Conservation (phyloP, 2,113 vertebrate genomes). For the Albula glossodonta region DNA sequence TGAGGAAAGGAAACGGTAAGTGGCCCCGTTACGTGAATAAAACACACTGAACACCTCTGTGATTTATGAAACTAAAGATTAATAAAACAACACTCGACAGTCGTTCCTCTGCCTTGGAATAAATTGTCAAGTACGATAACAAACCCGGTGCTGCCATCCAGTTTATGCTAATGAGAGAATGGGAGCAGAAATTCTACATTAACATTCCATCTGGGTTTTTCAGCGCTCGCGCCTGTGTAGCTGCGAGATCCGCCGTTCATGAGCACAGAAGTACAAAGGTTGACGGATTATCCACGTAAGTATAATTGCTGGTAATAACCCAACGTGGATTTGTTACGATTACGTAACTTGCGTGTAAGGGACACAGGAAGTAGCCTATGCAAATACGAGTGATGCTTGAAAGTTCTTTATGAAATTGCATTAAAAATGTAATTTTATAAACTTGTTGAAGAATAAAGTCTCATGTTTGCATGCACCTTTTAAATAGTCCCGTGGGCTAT, state of each 20-base stretch:
- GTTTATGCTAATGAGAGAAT: constrained; percentile 6
- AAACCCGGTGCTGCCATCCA: not conserved
- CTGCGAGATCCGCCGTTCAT: not conserved
- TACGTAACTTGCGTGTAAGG: not conserved
- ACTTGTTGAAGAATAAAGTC: not conserved
- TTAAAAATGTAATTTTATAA: not conserved
- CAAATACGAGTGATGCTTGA: not conserved
- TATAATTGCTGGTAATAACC: not conserved
- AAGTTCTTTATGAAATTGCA: too few species aligned
- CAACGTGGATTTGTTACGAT: not conserved
- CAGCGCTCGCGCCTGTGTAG: not conserved
- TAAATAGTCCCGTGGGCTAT: too few species aligned
- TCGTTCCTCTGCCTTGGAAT: constrained; percentile 6
- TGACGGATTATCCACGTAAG: not conserved
- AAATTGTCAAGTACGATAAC: constrained; percentile 7
- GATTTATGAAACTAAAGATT: constrained; percentile 7
- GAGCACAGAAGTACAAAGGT: not conserved
- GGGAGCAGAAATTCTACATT: not conserved
- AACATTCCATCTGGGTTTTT: not conserved
- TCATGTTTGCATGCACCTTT: not conserved
- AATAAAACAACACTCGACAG: constrained; percentile 11
- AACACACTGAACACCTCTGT: constrained; percentile 6
- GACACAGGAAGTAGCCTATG: not conserved
- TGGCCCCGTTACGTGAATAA: constrained; percentile 8
- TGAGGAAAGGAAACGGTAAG: constrained; percentile 1